Base-by-base conservation (phyloP, 1,140 invertebrate species). In the Druon quercuslanigerum region DNA sequence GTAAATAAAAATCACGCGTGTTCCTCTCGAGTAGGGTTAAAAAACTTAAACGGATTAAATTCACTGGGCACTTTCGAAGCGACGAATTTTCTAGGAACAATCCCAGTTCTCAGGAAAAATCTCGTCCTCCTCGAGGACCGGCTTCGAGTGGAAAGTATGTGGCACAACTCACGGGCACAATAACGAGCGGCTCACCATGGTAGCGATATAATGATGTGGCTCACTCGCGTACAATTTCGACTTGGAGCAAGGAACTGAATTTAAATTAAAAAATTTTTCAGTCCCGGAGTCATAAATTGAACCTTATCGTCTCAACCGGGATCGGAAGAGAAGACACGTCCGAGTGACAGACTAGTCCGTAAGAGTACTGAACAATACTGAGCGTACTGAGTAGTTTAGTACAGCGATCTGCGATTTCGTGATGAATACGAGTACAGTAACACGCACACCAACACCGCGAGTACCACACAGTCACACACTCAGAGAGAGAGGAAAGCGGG, bases 171-270 rank as follows among this genome's bases (percentile, higher is more conserved):
- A 14, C 25, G 33, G 25, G 33, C 25, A 66, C 57, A 40, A 66
- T 66, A 40, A 33, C 25, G 60, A 66, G 14, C 14, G 54, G 11
- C 57, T 60, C 33, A 20, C 57, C 12, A 19, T 19, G 19, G 52
- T 56, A 17, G 52, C n/a, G 19, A 56, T 11, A 56, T 19, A 56
- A 56, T 56, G 54, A 56, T 56, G 54, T 56, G 54, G 17, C 54
- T 56, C 20, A 20, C 54, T 56, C 20, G 20, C 17, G 54, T 56
- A 19, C 8, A 20, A 56, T 19, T 56, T 20, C 20, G n/a, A 17
- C n/a, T 54, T n/a, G n/a, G 52, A 19, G 19, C n/a, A 56, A 56
- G 14, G 7, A n/a, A 9, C 19, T 19, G n/a, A 19, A n/a, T 56
- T 19, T 17, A 11, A 46, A 46, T 46, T 46, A 1, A 11, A 11